Conservation (phyloP, 2,113 vertebrate species). For the Lampris incognitus region DNA sequence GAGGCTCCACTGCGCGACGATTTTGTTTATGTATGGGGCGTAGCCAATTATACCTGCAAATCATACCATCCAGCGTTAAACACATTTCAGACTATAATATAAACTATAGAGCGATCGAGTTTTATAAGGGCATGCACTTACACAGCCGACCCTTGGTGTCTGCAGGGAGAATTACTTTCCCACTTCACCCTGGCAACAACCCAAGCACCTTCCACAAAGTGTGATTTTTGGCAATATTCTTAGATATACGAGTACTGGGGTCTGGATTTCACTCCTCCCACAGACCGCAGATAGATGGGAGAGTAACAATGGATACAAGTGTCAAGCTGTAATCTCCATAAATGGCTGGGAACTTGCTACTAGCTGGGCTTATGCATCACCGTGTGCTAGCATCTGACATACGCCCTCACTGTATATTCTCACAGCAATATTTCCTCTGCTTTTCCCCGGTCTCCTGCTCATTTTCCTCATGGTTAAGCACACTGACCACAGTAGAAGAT, state of each 20-base stretch:
- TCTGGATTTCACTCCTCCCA: constrained; percentile 34
- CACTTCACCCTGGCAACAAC: neutral
- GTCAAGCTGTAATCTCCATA: constrained; percentile 26
- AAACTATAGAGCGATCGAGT: constrained; percentile 48
- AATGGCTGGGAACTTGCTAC: constrained; percentile 5
- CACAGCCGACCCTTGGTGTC: constrained; percentile 39
- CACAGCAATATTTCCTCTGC: constrained; percentile 21
- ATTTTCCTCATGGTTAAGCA: constrained; percentile 41
- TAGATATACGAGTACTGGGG: constrained; percentile 40
- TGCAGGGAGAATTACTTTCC: constrained; percentile 29
- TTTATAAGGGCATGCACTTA: constrained; percentile 51
- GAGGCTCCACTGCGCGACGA: constrained; percentile 93
- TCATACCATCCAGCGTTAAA: constrained; percentile 57
- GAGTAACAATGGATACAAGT: constrained; percentile 6
- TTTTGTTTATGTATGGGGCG: constrained; percentile 84
- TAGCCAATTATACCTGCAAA: constrained; percentile 94
- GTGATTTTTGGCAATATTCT: constrained; percentile 56
- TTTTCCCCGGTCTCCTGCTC: constrained; percentile 27
- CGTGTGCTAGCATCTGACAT: constrained; percentile 19
- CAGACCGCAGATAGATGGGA: constrained; percentile 31
- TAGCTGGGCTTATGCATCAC: constrained; percentile 12
- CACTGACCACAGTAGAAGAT: constrained; percentile 72
- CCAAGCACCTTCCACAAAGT: constrained; percentile 37
- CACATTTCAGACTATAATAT: constrained; percentile 28
- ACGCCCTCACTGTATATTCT: constrained; percentile 47